Base-by-base conservation (phyloP, 2,888 invertebrate species). In the Caenorhabditis sp. region DNA sequence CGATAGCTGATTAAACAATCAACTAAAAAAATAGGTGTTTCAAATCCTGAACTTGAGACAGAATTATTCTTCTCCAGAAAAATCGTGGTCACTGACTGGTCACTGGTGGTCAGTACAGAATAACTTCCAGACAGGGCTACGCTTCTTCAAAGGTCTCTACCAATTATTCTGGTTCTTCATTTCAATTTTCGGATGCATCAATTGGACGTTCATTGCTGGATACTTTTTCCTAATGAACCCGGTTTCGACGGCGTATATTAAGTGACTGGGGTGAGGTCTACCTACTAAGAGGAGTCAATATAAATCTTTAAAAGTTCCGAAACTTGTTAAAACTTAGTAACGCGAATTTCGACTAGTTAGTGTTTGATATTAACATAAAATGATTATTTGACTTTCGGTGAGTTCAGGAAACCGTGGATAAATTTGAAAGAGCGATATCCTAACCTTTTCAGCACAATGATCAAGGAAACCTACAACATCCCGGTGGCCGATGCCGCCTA, bases 181-280 rank as follows among this genome's bases (percentile, higher is more conserved):
- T 7, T 41, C 61, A 12, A 61, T 61, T 22, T 61, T 61, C 14
- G 61, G 61, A 41, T 61, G 38, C 5, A 16, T 41, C 16, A 61
- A 61, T 22, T 61, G 61, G 61, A 61, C 61, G 0, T 35, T 61
- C 24, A 61, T 61, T 19, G 61, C 61, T 41, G 61, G 61, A 12
- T 61, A 61, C 10, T 61, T 61, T 14, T 61, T 61, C 41, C 41
- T 41, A 0, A 61, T 41, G 38, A 61, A 61, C 41, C 38, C 38
- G 24, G 47, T 31, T 28, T 64, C 64, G 0, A 22, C 64, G 8
- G 19, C 8, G 1, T 64, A 64, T 47, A 64, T 64, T 24, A 31
- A 16, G 64, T 64, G n/a, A 41, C 16, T 47, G 14, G 10, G n/a
- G 16, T 47, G 10, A 14, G 10, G 5, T n/a, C 14, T 14, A 47